Base-by-base conservation (phyloP, 2,888 invertebrate species). In the Melanargia galathea region DNA sequence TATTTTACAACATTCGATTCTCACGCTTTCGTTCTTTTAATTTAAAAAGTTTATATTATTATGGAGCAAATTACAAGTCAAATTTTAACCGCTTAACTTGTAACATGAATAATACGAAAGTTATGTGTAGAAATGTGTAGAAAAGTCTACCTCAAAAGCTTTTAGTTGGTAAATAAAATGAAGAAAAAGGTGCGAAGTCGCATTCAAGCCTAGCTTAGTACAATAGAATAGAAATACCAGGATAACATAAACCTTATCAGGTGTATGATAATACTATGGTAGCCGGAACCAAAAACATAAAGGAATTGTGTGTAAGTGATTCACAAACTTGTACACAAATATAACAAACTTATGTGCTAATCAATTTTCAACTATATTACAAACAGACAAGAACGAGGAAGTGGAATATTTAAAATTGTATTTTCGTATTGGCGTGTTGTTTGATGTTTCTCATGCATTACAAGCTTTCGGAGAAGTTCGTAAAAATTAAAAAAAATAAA, bases 381-480 rank as follows among this genome's bases (percentile, higher is more conserved):
- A 11, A 48, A 7, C 13, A 0, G 22, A 64, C 62, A 70, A 63
- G 65, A n/a, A 16, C 10, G 60, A 57, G 51, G 30, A 49, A 20
- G 16, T 18, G 10, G 38, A 26, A 45, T 38, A 54, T 24, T 45
- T 49, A 48, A 48, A 40, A 56, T 60, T 66, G 63, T 64, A 60
- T 64, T 65, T 60, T 62, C 51, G 49, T 52, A 38, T 35, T 58
- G 66, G 66, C 65, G 62, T 59, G 65, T 69, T 48, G n/a, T n/a
- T n/a, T n/a, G n/a, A n/a, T n/a, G 55, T 63, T 78, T 79, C 78
- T 78, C 78, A 79, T 76, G 78, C 65, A 57, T 73, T 73, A 68
- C 64, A 62, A 74, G 64, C 63, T 63, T 75, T 73, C 73, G 69
- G 64, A 62, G 75, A 76, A 74, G 59, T 72, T 73, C 65, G 68